These are phyloP conservation scores for Cavia porcellus DNA, from an alignment of 2,113 vertebrate genomes.

Conservation along the genomic window DNA sequence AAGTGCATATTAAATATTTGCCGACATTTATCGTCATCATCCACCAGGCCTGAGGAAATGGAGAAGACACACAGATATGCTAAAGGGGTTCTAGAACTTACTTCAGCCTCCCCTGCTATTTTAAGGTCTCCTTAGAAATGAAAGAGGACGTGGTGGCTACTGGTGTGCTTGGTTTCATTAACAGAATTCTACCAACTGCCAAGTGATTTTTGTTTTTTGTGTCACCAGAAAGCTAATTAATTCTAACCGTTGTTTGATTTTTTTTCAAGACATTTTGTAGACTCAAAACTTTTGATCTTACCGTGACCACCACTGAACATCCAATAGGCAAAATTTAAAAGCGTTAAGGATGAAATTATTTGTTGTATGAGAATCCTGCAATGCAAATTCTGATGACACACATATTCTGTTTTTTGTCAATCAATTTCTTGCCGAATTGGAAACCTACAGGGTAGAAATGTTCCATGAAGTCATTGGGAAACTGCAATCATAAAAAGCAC, in stretches of 20 bases:
- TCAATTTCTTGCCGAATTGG: conserved; percentile 22
- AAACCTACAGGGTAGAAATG: background rate
- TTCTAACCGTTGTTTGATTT: conserved; percentile 5
- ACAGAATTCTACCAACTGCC: background rate
- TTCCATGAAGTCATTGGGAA: background rate
- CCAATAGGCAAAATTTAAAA: background rate
- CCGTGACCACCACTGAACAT: background rate
- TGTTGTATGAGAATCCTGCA: background rate
- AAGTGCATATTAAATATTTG: background rate
- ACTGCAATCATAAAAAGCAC: conserved; percentile 1
- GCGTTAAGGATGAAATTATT: background rate
- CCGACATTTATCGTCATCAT: background rate
- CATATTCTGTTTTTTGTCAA: background rate
- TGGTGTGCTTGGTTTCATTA: conserved; percentile 45
- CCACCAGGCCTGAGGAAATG: background rate
- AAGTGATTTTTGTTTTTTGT: background rate
- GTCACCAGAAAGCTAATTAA: conserved; percentile 21
- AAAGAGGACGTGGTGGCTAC: background rate
- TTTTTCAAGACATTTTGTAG: conserved; percentile 3
- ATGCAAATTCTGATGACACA: background rate
- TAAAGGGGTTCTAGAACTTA: background rate
- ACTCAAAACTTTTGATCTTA: background rate
- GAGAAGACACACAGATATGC: background rate
- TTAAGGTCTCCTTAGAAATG: conserved; percentile 30
- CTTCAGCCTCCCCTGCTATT: background rate